Evolutionary conservation across 37 sponge, comb jelly and placozoan genomes (phyloP), one percentile per base, ranked within the genome.

Genomic region (Agelas oroides): DNA sequence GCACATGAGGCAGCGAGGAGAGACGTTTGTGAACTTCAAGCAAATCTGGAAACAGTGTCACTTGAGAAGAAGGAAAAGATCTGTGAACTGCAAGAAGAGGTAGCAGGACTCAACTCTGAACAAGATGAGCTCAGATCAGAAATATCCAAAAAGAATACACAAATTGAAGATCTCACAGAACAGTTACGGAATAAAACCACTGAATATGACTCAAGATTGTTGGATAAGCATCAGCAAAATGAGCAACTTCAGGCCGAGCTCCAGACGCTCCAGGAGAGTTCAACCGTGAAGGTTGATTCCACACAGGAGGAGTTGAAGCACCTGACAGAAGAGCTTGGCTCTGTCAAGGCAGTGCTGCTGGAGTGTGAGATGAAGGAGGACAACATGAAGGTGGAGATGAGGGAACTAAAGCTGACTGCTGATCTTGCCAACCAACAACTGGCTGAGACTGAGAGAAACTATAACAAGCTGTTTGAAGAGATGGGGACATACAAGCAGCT

Each of bases 361-460:
- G 59, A 79, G 65, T 65, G 70, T 25, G 81, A 70, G 37, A 23
- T 58, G 75, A 75, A 85, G 74, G 90, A 90, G 52, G 53, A 32
- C 1, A 63, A 79, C 41, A 25, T 60, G 52, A 74, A 65, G 39
- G 33, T 33, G 3, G 71, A 78, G 53, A 17, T 86, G 71, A 68
- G 64, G 37, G 34, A 78, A 59, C 75, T 84, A 1, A 41, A 68
- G 36, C 86, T 78, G 36, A 62, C 77, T 6, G 84, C 84, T 19
- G 73, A 74, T 31, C 53, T 37, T 5, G 73, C 74, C 32, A 84
- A 84, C 74, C 35, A 78, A 46, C 86, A 78, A 33, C 86, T 86
- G 53, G 35, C 24, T 28, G 59, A 78, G 32, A n/a, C 59, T 27
- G 62, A 78, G 41, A 32, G 1, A 19, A n/a, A 71, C 5, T 20